These are phyloP conservation scores for Cliona cf. orientalis DNA, from an alignment of 37 sponge, comb jelly and placozoan species.

Conservation along the genomic window DNA sequence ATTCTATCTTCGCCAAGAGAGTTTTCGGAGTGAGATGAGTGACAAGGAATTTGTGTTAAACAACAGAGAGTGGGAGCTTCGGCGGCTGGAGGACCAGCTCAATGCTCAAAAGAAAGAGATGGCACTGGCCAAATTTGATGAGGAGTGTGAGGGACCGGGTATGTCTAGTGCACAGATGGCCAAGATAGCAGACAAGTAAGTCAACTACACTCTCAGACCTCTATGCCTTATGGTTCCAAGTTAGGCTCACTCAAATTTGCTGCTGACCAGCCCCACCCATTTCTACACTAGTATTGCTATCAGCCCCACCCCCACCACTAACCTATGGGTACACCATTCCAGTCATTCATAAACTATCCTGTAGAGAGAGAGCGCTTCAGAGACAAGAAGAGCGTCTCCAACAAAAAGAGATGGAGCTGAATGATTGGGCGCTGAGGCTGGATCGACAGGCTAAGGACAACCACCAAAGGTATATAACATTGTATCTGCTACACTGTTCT, in stretches of 20 bases:
- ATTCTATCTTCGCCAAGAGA: background rate
- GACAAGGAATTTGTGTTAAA: slow-evolving; percentile 11
- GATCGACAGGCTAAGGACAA: background rate
- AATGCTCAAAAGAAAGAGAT: slow-evolving; percentile 14
- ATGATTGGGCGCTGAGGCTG: background rate
- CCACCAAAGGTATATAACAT: background rate
- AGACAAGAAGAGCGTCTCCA: background rate
- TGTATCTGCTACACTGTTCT: background rate
- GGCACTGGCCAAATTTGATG: slow-evolving; percentile 15
- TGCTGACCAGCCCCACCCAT: background rate
- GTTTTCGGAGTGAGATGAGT: slow-evolving; percentile 2
- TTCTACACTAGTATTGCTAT: background rate
- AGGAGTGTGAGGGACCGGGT: background rate
- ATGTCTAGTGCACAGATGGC: slow-evolving; percentile 21
- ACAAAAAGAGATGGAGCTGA: background rate
- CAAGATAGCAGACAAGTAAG: slow-evolving; percentile 17
- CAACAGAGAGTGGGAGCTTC: slow-evolving; percentile 4
- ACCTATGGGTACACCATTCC: too few species aligned
- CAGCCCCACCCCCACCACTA: slow-evolving; percentile 47
- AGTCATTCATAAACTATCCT: slow-evolving; percentile 21
- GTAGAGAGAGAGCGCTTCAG: background rate
- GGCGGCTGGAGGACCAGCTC: slow-evolving; percentile 9
- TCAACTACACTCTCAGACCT: background rate
- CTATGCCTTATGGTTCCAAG: background rate
- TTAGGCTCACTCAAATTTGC: background rate